A percentile compares a stretch with the other conserved stretches of the same genome.
Evolutionary conservation across 2,797 vertebrate genomes (phyloP).

Genomic region (Rachycentron canadum): DNA sequence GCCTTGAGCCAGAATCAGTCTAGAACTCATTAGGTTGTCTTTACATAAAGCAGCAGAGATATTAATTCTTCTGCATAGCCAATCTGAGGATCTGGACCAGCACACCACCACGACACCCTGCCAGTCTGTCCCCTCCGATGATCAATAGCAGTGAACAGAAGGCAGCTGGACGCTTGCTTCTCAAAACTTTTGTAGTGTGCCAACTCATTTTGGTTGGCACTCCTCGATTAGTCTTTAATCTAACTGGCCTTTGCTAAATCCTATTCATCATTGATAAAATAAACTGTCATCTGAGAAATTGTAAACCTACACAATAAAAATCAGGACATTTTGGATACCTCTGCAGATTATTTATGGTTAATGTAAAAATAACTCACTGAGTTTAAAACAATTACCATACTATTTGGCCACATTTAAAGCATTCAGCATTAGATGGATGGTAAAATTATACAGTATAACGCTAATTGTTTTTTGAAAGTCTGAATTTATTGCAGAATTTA

Average conservation of each 20-base stretch:
- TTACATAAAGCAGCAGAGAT: conserved; percentile 45
- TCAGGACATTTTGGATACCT: conserved; percentile 28
- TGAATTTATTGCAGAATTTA: not conserved
- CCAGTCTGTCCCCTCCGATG: conserved; percentile 70
- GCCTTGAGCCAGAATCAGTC: conserved; percentile 30
- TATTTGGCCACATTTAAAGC: conserved; percentile 1
- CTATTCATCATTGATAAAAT: conserved; percentile 67
- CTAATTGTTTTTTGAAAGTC: not conserved
- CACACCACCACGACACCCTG: conserved; percentile 49
- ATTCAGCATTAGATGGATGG: not conserved
- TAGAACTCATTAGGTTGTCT: conserved; percentile 63
- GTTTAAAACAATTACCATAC: not conserved
- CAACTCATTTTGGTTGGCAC: conserved; percentile 67
- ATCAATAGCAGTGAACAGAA: conserved; percentile 75
- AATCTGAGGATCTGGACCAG: conserved; percentile 56
- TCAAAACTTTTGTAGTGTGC: conserved; percentile 54
- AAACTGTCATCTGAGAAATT: conserved; percentile 55
- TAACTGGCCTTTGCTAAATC: conserved; percentile 60
- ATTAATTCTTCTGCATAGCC: conserved; percentile 43
- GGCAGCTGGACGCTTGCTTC: conserved; percentile 57
- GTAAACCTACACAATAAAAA: conserved; percentile 33
- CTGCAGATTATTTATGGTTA: conserved; percentile 26
- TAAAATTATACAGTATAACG: not conserved
- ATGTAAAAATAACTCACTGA: conserved; percentile 1
- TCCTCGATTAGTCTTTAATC: conserved; percentile 60